Conservation (phyloP, 2,888 invertebrate species). For the Agrochola lychnidis region DNA sequence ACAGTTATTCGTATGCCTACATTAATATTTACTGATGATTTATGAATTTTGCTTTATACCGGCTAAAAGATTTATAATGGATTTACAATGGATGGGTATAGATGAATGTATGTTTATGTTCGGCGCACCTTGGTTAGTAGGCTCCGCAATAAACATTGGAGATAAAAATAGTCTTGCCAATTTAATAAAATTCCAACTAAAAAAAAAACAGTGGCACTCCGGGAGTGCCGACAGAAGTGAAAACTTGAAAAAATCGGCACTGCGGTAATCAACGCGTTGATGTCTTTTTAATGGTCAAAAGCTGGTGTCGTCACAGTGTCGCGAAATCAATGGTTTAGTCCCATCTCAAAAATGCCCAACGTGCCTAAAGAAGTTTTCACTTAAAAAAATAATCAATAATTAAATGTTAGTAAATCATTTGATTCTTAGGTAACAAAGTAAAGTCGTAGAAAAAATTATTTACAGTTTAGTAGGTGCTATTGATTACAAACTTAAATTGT, state of each 20-base stretch:
- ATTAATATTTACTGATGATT: conserved; percentile 34
- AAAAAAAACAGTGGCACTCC: too few relatives aligned
- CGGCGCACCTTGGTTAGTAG: not conserved
- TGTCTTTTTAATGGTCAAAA: too few relatives aligned
- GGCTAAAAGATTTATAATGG: not conserved
- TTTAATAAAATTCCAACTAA: not conserved
- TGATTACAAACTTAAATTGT: not conserved
- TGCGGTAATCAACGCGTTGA: too few relatives aligned
- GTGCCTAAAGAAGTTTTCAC: too few relatives aligned
- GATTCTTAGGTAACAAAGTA: not conserved
- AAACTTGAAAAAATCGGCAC: too few relatives aligned
- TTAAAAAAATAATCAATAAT: not conserved
- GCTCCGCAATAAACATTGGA: not conserved
- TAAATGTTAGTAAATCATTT: not conserved
- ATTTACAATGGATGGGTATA: not conserved
- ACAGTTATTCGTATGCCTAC: conserved; percentile 25
- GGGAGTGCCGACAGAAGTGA: too few relatives aligned
- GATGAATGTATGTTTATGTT: not conserved
- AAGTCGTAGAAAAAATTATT: not conserved
- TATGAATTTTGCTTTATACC: not conserved
- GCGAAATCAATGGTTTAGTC: too few relatives aligned
- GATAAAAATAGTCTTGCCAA: not conserved
- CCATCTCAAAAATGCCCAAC: too few relatives aligned
- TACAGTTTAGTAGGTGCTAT: not conserved
- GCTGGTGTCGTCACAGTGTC: too few relatives aligned